Evolutionary conservation across 2,888 invertebrate genomes (phyloP).

Genomic region (Lepidocyrtinus sp.): DNA sequence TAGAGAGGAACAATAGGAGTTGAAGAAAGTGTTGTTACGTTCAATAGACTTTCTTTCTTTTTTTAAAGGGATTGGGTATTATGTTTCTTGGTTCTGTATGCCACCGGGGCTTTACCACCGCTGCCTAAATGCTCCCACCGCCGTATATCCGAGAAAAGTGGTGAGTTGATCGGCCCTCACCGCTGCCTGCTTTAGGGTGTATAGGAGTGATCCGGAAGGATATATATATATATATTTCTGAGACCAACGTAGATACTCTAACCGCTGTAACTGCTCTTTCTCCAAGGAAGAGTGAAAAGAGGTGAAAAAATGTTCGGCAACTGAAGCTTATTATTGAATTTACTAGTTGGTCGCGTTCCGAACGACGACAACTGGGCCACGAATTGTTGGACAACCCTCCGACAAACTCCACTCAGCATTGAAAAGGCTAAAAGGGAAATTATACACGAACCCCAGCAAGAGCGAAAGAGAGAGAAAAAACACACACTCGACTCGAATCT

Average conservation of each 20-base stretch:
- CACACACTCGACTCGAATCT: constrained; percentile 33
- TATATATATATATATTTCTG: constrained; percentile 1
- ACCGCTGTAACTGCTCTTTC: background rate
- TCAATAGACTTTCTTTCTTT: too few relatives aligned
- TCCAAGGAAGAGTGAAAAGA: constrained; percentile 1
- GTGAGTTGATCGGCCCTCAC: constrained; percentile 24
- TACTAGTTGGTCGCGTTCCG: constrained; percentile 47
- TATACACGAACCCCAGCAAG: constrained; percentile 3
- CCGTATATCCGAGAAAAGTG: constrained; percentile 37
- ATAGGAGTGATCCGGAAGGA: background rate
- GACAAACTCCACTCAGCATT: constrained; percentile 22
- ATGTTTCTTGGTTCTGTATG: too few relatives aligned
- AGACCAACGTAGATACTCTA: background rate
- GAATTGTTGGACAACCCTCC: constrained; percentile 59
- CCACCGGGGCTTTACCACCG: too few relatives aligned
- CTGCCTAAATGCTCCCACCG: too few relatives aligned
- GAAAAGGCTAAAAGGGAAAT: background rate
- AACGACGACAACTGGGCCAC: constrained; percentile 57
- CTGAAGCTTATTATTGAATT: constrained; percentile 52
- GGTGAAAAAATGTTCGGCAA: constrained; percentile 48
- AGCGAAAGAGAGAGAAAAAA: constrained; percentile 15
- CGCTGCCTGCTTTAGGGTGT: constrained; percentile 16
- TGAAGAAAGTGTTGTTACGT: too few relatives aligned
- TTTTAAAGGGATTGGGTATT: too few relatives aligned
- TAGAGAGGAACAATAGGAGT: too few relatives aligned